phyloP scores from a whole-genome alignment of 2,888 invertebrate genomes.

The Drosophila gaucha region DNA sequence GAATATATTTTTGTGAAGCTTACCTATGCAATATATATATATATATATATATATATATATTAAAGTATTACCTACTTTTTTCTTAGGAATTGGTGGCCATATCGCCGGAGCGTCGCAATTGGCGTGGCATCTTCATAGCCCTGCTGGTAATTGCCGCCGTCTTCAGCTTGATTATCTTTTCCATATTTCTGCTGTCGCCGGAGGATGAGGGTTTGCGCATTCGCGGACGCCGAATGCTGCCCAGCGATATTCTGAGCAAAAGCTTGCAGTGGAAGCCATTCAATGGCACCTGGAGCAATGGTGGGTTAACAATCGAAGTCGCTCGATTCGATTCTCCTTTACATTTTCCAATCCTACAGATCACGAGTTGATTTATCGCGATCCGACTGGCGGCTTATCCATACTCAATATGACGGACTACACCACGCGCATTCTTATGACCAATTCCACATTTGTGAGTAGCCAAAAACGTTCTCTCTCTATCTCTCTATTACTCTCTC shows the following conservation, averaged over 20 bases:
- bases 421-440: constrained; percentile 90
- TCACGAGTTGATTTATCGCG: constrained; percentile 91
- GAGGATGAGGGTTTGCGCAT: constrained; percentile 88
- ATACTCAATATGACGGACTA: constrained; percentile 91
- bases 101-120: constrained; percentile 94
- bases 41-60: too few relatives aligned
- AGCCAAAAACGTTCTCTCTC: not conserved
- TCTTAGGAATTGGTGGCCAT: constrained; percentile 94
- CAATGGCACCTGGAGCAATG: constrained; percentile 92
- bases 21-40: too few relatives aligned
- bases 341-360: constrained; percentile 85
- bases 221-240: constrained; percentile 88
- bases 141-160: constrained; percentile 95
- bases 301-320: constrained; percentile 81
- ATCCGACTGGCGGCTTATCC: constrained; percentile 91
- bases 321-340: not conserved
- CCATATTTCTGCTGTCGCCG: constrained; percentile 95
- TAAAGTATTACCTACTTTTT: not conserved
- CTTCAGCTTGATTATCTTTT: constrained; percentile 94
- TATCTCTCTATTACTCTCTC: constrained; percentile 46
- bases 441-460: constrained; percentile 93
- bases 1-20: too few relatives aligned
- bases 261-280: constrained; percentile 87
- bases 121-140: constrained; percentile 97
- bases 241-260: constrained; percentile 88